A percentile compares a stretch with the other conserved stretches of the same genome.
Evolutionary conservation across 1,140 invertebrate genomes (phyloP).

Genomic region (Philopotamus ludificatus): DNA sequence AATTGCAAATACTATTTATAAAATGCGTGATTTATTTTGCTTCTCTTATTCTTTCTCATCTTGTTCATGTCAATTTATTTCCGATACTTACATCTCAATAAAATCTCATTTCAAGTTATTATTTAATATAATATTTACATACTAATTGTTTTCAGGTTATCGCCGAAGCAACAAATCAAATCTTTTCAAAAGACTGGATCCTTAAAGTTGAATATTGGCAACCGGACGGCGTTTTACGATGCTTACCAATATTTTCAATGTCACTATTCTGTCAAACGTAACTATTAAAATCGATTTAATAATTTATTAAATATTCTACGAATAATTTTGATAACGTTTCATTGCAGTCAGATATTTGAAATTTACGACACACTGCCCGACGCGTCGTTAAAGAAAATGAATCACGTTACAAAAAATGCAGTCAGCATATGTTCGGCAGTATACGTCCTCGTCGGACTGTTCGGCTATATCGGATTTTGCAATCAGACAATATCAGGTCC

Average conservation of each 20-base stretch:
- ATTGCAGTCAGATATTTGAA: conserved; percentile 94
- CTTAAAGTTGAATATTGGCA: conserved; percentile 80
- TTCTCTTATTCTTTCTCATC: too few relatives aligned
- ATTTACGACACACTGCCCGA: conserved; percentile 90
- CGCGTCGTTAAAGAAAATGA: conserved; percentile 85
- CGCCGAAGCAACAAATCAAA: conserved; percentile 69
- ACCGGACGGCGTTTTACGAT: conserved; percentile 80
- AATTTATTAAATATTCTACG: background rate
- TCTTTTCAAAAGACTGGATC: conserved; percentile 73
- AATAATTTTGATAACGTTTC: background rate
- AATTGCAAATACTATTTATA: too few relatives aligned
- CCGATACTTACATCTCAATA: too few relatives aligned
- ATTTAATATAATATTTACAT: background rate
- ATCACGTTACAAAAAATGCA: conserved; percentile 80
- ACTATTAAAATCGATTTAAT: conserved; percentile 33
- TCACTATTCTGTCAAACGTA: conserved; percentile 93
- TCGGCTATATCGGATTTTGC: conserved; percentile 93
- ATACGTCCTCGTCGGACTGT: conserved; percentile 85
- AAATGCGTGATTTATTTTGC: too few relatives aligned
- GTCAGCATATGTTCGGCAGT: conserved; percentile 90
- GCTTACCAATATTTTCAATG: conserved; percentile 93
- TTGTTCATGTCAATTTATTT: too few relatives aligned
- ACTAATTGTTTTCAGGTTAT: conserved; percentile 60
- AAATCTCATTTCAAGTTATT: too few relatives aligned
- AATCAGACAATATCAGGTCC: conserved; percentile 68